A percentile compares a stretch with the other conserved stretches of the same genome.
These are phyloP conservation scores for Rallus crepitans DNA, from an alignment of 2,797 vertebrate species.

Conservation along the genomic window DNA sequence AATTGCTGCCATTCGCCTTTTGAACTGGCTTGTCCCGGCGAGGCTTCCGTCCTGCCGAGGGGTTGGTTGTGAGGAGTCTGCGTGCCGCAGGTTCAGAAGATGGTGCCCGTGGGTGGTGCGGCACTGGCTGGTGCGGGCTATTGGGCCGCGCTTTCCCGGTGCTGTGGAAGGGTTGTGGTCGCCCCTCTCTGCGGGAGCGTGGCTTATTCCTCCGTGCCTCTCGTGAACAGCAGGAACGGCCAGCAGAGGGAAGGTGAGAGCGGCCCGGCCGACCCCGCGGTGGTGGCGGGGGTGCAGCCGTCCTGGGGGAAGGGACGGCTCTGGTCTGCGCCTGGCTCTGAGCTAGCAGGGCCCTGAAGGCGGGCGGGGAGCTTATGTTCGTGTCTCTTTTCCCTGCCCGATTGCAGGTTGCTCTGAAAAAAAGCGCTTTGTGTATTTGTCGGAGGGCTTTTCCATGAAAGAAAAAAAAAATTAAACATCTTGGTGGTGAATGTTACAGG, in stretches of 20 bases:
- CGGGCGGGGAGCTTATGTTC: neutral
- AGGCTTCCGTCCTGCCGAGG: neutral
- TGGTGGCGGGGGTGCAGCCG: neutral
- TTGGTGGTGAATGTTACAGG: fast-evolving
- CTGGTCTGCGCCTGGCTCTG: neutral
- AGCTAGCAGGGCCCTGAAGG: too few relatives aligned
- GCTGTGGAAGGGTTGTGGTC: neutral
- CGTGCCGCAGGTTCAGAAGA: fast-evolving
- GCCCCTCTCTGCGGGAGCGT: too few relatives aligned
- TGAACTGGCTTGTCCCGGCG: neutral
- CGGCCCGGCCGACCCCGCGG: fast-evolving
- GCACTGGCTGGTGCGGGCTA: fast-evolving
- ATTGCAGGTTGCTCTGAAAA: neutral
- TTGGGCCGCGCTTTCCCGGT: neutral
- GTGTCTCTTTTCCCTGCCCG: fast-evolving
- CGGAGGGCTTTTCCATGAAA: neutral
- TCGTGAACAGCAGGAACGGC: neutral
- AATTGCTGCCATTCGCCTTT: neutral
- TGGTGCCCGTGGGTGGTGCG: fast-evolving
- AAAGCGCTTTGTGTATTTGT: neutral
- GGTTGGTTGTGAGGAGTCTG: fast-evolving
- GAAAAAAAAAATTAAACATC: neutral
- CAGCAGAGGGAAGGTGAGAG: conserved; percentile 6
- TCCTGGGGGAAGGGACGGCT: fast-evolving
- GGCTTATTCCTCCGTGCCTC: neutral